Conservation (phyloP, 2,113 vertebrate species). For the Laterallus jamaicensis region DNA sequence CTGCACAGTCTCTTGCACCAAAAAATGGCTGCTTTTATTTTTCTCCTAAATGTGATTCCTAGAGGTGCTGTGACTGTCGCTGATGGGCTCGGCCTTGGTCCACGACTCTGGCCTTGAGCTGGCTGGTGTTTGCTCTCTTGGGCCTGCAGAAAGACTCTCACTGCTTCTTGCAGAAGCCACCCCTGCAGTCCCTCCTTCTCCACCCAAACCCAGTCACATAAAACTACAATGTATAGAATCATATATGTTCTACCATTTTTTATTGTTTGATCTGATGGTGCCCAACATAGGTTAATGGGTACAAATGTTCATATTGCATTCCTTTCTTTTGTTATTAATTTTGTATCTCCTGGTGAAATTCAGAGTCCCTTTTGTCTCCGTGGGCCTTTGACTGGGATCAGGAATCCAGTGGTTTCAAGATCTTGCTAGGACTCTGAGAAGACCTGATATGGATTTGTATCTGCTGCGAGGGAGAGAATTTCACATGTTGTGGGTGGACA, state of each 20-base stretch:
- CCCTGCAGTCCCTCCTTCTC: too few species aligned
- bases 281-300: neutral
- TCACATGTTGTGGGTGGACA: neutral
- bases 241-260: neutral
- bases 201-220: too few species aligned
- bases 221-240: too few species aligned
- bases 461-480: neutral
- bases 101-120: too few species aligned
- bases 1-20: too few species aligned
- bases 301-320: accelerated
- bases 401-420: neutral
- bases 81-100: too few species aligned
- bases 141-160: too few species aligned
- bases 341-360: neutral
- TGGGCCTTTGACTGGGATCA: neutral
- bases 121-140: too few species aligned
- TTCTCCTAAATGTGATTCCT: too few species aligned
- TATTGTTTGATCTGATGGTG: neutral
- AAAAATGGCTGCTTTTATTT: too few species aligned
- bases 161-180: too few species aligned
- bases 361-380: neutral
- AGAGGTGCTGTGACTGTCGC: too few species aligned
- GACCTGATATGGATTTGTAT: neutral
- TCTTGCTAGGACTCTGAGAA: neutral
- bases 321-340: neutral